Evolutionary conservation across 1,140 invertebrate genomes (phyloP).

Genomic region (Cherax quadricarinatus): DNA sequence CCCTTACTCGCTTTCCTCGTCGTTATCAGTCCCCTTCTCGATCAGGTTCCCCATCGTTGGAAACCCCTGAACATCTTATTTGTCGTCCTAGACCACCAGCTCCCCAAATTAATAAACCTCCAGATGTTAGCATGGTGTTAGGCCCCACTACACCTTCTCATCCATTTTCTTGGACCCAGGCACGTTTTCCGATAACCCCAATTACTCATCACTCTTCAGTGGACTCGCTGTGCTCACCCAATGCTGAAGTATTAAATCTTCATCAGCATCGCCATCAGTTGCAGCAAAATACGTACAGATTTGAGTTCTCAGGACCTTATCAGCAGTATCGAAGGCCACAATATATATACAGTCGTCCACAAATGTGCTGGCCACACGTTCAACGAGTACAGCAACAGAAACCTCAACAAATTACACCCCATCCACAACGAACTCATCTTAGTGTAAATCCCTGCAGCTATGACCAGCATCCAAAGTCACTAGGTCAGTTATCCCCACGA

Average conservation of each 20-base stretch:
- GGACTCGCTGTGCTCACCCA: slow-evolving; percentile 38
- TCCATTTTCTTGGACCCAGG: slow-evolving; percentile 72
- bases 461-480: slow-evolving; percentile 33
- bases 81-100: slow-evolving; percentile 70
- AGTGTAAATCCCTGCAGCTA: slow-evolving; percentile 14
- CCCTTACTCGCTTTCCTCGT: slow-evolving; percentile 75
- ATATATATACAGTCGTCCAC: slow-evolving; percentile 53
- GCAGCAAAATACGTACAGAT: slow-evolving; percentile 46
- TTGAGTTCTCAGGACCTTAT: slow-evolving; percentile 51
- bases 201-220: slow-evolving; percentile 25
- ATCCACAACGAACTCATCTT: slow-evolving; percentile 33
- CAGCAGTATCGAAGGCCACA: slow-evolving; percentile 49
- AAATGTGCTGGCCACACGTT: slow-evolving; percentile 52
- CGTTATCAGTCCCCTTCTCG: slow-evolving; percentile 76
- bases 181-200: slow-evolving; percentile 63
- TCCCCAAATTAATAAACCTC: slow-evolving; percentile 49
- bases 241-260: slow-evolving; percentile 27
- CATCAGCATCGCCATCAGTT: slow-evolving; percentile 52
- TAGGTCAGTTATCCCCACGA: slow-evolving; percentile 33
- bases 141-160: slow-evolving; percentile 48
- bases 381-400: slow-evolving; percentile 37
- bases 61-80: slow-evolving; percentile 77
- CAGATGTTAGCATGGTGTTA: slow-evolving; percentile 44
- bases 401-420: slow-evolving; percentile 25
- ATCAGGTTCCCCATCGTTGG: slow-evolving; percentile 76